Conservation (phyloP, 2,888 invertebrate genomes). For the Macrophya alboannulata region DNA sequence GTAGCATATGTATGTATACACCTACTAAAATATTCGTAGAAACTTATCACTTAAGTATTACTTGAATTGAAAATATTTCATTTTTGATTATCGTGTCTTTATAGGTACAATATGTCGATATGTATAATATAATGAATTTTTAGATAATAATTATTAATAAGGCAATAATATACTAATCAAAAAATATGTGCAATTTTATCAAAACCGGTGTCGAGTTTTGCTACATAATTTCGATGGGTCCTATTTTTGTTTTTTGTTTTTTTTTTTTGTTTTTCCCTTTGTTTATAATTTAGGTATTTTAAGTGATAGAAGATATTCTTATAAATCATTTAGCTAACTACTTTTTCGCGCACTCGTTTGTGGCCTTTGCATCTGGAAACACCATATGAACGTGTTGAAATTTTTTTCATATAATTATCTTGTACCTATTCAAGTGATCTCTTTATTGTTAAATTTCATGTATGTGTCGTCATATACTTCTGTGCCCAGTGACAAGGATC, state of each 20-base stretch:
- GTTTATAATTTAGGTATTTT: conserved; percentile 20
- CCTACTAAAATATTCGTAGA: neutral
- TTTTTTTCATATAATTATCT: neutral
- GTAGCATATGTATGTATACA: neutral
- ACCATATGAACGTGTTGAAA: neutral
- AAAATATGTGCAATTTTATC: conserved; percentile 61
- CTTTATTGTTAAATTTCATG: conserved; percentile 12
- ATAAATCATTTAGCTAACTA: conserved; percentile 22
- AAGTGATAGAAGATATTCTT: conserved; percentile 23
- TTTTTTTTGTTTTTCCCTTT: conserved; percentile 3
- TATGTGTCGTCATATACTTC: neutral
- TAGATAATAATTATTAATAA: conserved; percentile 25
- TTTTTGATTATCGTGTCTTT: conserved; percentile 15
- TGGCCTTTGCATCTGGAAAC: conserved; percentile 41
- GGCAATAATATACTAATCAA: conserved; percentile 60
- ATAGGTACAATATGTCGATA: conserved; percentile 18
- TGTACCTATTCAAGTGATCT: neutral
- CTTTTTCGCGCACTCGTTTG: conserved; percentile 25
- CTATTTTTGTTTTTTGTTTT: conserved; percentile 53
- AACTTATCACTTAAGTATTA: neutral
- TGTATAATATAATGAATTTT: conserved; percentile 18
- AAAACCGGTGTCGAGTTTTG: conserved; percentile 62
- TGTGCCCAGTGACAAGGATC: conserved; percentile 20
- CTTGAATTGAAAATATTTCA: neutral
- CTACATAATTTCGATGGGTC: conserved; percentile 52